Percentiles rank a stretch among this genome's conserved stretches.
phyloP scores from a whole-genome alignment of 2,797 vertebrate genomes.

The Caiman crocodilus region DNA sequence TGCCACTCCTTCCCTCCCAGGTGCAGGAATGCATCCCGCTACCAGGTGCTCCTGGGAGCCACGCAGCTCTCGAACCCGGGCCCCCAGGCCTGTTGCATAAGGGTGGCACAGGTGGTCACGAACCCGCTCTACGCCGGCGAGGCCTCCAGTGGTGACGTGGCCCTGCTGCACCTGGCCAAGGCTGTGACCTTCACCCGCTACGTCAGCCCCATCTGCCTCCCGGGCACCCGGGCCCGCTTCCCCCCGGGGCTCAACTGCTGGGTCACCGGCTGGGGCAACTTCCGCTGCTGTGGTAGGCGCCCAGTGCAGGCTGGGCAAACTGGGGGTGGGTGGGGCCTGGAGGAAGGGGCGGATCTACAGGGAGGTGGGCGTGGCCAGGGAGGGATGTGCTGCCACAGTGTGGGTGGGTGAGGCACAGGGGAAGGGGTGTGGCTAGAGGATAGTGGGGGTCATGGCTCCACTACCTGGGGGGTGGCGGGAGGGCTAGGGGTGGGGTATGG shows the following conservation, averaged over 20 bases:
- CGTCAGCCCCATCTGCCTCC: slow-evolving; percentile 85
- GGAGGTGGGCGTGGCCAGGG: neutral
- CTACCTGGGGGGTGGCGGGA: neutral
- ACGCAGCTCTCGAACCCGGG: slow-evolving; percentile 77
- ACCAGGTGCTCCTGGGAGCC: slow-evolving; percentile 82
- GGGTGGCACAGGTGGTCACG: slow-evolving; percentile 74
- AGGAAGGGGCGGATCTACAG: neutral
- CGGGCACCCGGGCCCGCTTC: slow-evolving; percentile 76
- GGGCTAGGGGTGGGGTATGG: neutral
- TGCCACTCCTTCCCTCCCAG: neutral
- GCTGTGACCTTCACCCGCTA: slow-evolving; percentile 80
- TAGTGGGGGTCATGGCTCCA: neutral
- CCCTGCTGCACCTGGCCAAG: slow-evolving; percentile 81
- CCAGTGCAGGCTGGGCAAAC: too few relatives aligned
- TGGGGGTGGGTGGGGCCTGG: neutral
- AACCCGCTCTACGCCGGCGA: slow-evolving; percentile 80
- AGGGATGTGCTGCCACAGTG: neutral
- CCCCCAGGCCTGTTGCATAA: neutral
- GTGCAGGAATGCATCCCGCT: slow-evolving; percentile 27
- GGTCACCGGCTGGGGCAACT: slow-evolving; percentile 88
- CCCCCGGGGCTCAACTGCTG: slow-evolving; percentile 78
- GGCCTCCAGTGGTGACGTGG: slow-evolving; percentile 83
- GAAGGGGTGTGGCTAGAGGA: neutral
- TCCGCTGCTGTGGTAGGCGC: neutral
- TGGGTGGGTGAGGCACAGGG: neutral